Conservation (phyloP, 2,113 vertebrate genomes). For the Ramphastos sulfuratus region DNA sequence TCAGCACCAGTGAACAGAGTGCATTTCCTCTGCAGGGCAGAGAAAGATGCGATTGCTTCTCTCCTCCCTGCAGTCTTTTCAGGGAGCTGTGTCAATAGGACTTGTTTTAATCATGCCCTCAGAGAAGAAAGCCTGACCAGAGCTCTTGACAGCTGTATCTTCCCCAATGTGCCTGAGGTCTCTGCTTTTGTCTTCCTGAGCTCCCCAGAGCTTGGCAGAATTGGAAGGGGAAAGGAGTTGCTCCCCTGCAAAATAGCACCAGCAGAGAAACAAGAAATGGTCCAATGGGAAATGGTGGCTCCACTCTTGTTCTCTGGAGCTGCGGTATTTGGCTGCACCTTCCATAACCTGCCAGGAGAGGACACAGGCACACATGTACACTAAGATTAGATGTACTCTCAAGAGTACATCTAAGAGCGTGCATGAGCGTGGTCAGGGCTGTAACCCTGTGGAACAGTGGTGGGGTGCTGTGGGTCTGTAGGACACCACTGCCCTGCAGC, state of each 20-base stretch:
- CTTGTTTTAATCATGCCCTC: background rate
- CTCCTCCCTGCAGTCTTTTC: background rate
- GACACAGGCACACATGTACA: rapidly evolving
- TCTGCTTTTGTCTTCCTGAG: background rate
- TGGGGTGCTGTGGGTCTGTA: background rate
- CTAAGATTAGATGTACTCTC: background rate
- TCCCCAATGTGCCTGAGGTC: background rate
- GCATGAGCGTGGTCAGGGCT: background rate
- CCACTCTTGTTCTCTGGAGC: background rate
- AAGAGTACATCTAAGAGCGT: background rate
- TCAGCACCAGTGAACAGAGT: background rate
- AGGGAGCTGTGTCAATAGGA: background rate
- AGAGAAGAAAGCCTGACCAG: background rate
- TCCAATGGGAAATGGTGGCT: background rate
- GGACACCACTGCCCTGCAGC: background rate
- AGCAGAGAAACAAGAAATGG: background rate
- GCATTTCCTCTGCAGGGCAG: background rate
- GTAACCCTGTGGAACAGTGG: background rate
- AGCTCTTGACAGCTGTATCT: background rate
- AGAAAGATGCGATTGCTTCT: background rate
- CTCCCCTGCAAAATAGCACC: background rate
- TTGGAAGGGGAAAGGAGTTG: background rate
- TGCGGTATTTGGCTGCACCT: background rate
- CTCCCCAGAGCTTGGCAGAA: background rate
- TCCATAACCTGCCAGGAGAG: background rate